Base-by-base conservation (phyloP, 2,797 vertebrate genomes). In the Notamacropus eugenii region DNA sequence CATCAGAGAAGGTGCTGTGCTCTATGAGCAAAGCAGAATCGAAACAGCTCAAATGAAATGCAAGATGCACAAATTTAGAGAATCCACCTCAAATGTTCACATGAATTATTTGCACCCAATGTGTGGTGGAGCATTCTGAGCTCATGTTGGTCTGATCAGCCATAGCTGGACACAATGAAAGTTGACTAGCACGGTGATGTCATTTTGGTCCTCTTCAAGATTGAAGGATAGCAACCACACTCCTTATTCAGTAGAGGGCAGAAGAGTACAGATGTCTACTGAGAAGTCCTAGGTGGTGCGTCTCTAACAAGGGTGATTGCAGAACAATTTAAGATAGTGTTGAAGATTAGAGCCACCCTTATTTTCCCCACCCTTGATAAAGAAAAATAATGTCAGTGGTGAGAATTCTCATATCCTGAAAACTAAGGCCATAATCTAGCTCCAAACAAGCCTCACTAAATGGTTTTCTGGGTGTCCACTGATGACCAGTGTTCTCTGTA, bases 241-340 rank as follows among this genome's bases (percentile, higher is more conserved):
- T 90, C 91, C 12, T 27, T 55, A 58, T 27, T 67, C 90, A 34
- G 87, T 93, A 95, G 91, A 96, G 94, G 94, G 90, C 94, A 95
- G 91, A 96, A 93, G 94, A 56, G 94, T 3, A 96, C 40, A 90
- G 10, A 27, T 82, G 46, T 27, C 6, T 59, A n/a, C 54, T 87
- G 28, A 82, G 34, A 55, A 96, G 62, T 91, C 46, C 92, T 3
- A 54, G 31, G 50, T 92, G 9, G 22, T 92, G n/a, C 92, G 22
- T 90, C 13, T 92, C 29, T 50, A 56, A 54, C 54, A 91, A 5
- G 91, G 28, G 50, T 91, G 5, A 82, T 90, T 93, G 96, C 57
- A 50, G 74, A 55, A 19, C 19, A 94, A 27, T 82, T 46, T 46
- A 82, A 93, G 40, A 94, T 27, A 54, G 1, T 93, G n/a, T 52